Evolutionary conservation across 35 echinoderm and acorn worm species (phyloP), one percentile per base, ranked within the genome.

Genomic region (Ophioderma brevispina): DNA sequence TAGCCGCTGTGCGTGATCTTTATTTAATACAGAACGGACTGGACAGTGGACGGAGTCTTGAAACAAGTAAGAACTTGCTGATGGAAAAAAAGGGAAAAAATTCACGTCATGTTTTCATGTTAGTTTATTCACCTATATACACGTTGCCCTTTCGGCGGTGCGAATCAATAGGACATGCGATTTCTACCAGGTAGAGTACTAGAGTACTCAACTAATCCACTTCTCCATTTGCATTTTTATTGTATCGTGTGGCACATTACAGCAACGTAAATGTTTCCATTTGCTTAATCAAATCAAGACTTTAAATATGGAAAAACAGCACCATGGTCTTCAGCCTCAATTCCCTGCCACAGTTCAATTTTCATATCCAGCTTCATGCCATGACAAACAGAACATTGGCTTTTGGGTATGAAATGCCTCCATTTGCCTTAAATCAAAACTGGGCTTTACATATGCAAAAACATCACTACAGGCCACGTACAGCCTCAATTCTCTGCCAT

Each of bases 171-270:
- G 17, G 59, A 70, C 59, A 25, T 2, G 59, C 28, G 59, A 46
- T 70, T 30, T 70, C 23, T 2, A 70, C 23, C 28, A 70, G 59
- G 28, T 3, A 70, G n/a, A 70, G 6, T 25, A 70, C 59, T 3
- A 70, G n/a, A 70, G 6, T 25, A 70, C 59, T 70, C 28, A 8
- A 70, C 59, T 70, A 70, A 70, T 70, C 59, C 3, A 25, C 5
- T 6, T 70, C 59, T 30, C 28, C 28, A 70, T 70, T 70, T 70
- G 59, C 59, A 70, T 70, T 70, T 70, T 70, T 70, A 70, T 70
- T 70, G 59, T 70, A 70, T 70, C 59, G 59, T 70, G 59, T 70
- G 3, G 59, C 59, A 70, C 59, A 70, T 70, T 70, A 70, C 59
- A 18, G 28, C 59, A 70, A 21, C 46, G 46, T 52, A 52, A 52